Evolutionary conservation across 2,113 vertebrate species (phyloP).

Genomic region (Lycaon pictus): DNA sequence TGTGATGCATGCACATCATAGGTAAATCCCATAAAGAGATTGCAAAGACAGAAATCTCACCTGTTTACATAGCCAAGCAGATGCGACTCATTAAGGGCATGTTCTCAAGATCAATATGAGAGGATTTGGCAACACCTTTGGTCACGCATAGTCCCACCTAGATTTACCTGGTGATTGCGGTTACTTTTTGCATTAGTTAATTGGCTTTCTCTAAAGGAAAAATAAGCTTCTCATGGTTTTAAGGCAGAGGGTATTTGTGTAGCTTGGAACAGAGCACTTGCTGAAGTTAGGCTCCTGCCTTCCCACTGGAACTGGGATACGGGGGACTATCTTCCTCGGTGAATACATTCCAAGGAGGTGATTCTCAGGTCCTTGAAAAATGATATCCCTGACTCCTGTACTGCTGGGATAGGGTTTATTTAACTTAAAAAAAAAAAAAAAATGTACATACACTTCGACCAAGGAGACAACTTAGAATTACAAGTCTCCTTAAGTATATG

Average conservation of each 20-base stretch:
- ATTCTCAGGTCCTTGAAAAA: not conserved
- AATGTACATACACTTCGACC: not conserved
- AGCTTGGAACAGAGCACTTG: rapidly evolving
- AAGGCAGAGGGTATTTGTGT: rapidly evolving
- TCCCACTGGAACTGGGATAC: not conserved
- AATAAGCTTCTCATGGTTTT: not conserved
- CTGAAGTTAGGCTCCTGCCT: not conserved
- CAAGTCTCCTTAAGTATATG: not conserved
- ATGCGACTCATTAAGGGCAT: not conserved
- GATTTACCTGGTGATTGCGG: not conserved
- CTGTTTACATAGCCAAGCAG: not conserved
- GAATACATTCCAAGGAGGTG: not conserved
- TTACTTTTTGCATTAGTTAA: not conserved
- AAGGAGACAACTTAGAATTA: not conserved
- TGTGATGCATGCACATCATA: not conserved
- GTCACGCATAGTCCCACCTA: not conserved
- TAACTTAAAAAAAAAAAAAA: not conserved
- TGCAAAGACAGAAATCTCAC: not conserved
- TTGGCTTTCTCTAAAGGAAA: not conserved
- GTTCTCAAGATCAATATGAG: not conserved
- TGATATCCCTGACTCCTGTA: not conserved
- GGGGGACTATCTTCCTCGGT: no score
- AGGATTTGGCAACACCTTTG: not conserved
- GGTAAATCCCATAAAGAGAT: not conserved
- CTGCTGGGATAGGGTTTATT: not conserved